These are phyloP conservation scores for Ceyx margarethae DNA, from an alignment of 2,113 vertebrate species.

Conservation along the genomic window DNA sequence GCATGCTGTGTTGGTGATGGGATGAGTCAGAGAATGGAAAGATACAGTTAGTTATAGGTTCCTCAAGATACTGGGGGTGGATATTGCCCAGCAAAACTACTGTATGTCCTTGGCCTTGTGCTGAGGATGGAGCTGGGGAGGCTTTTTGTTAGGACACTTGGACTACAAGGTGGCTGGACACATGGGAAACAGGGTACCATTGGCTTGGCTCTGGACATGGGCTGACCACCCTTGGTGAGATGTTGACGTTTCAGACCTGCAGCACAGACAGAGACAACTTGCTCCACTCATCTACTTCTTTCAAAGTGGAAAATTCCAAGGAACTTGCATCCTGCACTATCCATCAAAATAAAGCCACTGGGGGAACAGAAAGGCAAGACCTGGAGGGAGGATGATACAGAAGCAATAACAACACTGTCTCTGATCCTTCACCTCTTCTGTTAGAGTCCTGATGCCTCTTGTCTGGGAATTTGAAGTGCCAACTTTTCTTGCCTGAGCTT, in stretches of 20 bases:
- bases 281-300: neutral
- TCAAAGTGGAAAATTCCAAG: neutral
- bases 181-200: fast-evolving
- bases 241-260: neutral
- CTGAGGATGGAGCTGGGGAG: neutral
- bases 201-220: neutral
- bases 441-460: too few species aligned
- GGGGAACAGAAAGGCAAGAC: neutral
- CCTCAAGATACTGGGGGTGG: neutral
- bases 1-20: neutral
- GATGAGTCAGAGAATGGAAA: slow-evolving; percentile 16
- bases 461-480: too few species aligned
- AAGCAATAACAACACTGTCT: neutral
- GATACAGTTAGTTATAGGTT: neutral
- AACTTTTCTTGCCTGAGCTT: neutral
- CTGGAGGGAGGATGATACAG: neutral
- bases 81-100: neutral
- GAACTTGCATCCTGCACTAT: neutral
- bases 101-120: neutral
- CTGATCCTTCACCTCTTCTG: neutral
- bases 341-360: neutral
- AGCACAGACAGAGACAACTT: neutral
- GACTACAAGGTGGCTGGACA: neutral
- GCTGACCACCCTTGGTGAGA: neutral
- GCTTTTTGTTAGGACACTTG: neutral